phyloP scores from a whole-genome alignment of 2,888 invertebrate species.

The Dusona sp. region DNA sequence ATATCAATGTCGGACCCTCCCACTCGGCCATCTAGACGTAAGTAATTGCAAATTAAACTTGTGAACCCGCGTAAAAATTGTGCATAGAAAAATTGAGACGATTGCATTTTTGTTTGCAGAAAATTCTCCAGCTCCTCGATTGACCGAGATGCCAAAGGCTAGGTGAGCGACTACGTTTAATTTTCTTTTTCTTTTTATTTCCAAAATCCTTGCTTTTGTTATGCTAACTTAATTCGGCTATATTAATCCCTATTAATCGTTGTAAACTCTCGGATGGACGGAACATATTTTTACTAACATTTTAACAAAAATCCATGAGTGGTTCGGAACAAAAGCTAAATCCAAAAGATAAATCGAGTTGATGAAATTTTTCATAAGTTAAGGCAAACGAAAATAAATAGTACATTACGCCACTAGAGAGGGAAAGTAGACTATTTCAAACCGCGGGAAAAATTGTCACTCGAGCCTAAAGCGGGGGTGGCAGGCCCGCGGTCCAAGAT shows the following conservation, averaged over 20 bases:
- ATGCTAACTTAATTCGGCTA: not conserved
- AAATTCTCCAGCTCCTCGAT: slow-evolving; percentile 67
- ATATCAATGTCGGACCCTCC: slow-evolving; percentile 66
- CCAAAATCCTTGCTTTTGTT: not conserved
- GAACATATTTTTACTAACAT: not conserved
- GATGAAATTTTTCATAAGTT: not conserved
- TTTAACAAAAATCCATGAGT: not conserved
- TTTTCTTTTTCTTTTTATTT: not conserved
- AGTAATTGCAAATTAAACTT: slow-evolving; percentile 40
- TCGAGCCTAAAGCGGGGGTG: no score
- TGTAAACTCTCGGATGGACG: not conserved
- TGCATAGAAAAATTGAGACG: not conserved
- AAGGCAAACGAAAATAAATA: not conserved
- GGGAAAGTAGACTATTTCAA: no score
- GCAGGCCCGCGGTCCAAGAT: no score
- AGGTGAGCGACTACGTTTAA: slow-evolving; percentile 72
- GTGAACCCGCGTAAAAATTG: not conserved
- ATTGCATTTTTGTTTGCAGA: slow-evolving; percentile 67
- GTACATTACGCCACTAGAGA: no score
- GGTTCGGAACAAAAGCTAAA: not conserved
- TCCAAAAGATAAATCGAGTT: not conserved
- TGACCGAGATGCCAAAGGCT: slow-evolving; percentile 74
- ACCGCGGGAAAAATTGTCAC: no score
- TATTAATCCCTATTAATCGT: not conserved
- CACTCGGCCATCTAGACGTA: slow-evolving; percentile 67